Base-by-base conservation (phyloP, 2,797 vertebrate genomes). In the Garrulus glandarius region DNA sequence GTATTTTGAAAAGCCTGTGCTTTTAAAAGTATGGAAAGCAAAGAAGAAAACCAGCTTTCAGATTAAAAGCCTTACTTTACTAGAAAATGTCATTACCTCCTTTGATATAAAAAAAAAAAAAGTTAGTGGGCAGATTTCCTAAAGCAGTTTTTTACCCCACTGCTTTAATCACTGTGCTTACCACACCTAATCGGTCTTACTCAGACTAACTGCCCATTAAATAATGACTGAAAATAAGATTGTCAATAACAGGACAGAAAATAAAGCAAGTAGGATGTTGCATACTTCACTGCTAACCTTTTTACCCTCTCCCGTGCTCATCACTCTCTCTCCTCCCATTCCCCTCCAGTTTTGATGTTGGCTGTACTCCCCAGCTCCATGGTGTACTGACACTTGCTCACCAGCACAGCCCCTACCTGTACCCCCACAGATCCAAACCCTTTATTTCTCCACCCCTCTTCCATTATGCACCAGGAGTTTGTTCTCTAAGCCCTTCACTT, bases 211-310 rank as follows among this genome's bases (percentile, higher is more conserved):
- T 80, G 65, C 61, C 71, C 65, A 87, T 86, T 94, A 87, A 91
- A 89, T 68, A 95, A 94, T 55, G 87, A 37, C 72, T 75, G 89
- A 92, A 95, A 96, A 92, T 69, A 95, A 85, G 44, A 55, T 36
- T 85, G 72, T 89, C 87, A 87, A 75, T 91, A 96, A 59, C 55
- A 59, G 39, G 65, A 75, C 50, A 91, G 75, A 85, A 95, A 95
- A 95, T 77, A 89, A 95, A 94, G 74, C 71, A 80, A 89, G 69
- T 30, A 61, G 46, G 69, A 65, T 76, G 57, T 44, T 91, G 78
- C 78, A 82, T 49, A 86, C 83, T 82, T 88, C 59, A 36, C 34
- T 76, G 87, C 70, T 86, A 76, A 94, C 61, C 53, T 77, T 94
- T 92, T 68, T 69, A 67, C 26, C 69, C 61, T 92, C 49, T 85